Base-by-base conservation (phyloP, 1,140 invertebrate species). In the Plectus sambesii region DNA sequence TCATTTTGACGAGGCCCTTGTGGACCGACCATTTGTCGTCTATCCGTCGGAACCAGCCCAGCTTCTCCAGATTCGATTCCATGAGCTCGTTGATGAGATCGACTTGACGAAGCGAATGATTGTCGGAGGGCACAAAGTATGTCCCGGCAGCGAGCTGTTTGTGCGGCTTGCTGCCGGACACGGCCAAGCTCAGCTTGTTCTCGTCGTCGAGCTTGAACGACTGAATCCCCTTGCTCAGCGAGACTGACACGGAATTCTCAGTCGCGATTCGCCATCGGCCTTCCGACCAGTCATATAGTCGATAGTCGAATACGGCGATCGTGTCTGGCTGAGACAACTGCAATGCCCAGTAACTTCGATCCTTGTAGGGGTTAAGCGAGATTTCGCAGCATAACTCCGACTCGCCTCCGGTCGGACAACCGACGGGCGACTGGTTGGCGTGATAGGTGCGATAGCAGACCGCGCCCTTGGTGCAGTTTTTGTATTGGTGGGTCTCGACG, bases 391-490 rank as follows among this genome's bases (percentile, higher is more conserved):
- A 63, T 12, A 62, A 41, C 36, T 62, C 61, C 19, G 55, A 36
- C 29, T 58, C 51, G 9, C 35, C 33, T 2, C 46, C 60, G 12
- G 29, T 26, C 3, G 53, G 27, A 33, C 61, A 63, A 2, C 61
- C 61, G 2, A 36, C 33, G 38, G 49, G 62, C 15, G 61, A 48
- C 42, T 65, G 59, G 22, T 42, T 33, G 0, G 56, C 33, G 17
- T 35, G 39, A 40, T 55, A 61, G 2, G 62, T 66, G 15, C 62
- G 59, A 39, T 66, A 65, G 24, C 61, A 63, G n/a, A 56, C 30
- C 4, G 55, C 45, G 15, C 23, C 47, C 9, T 33, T 23, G 15
- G 51, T 56, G 26, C 61, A 63, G 27, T 63, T 63, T 40, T 51
- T 52, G 42, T 64, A 66, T 25, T 62, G 42, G 25, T 65, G 62